These are phyloP conservation scores for Scaptomyza graminum DNA, from an alignment of 1,140 invertebrate genomes.

Conservation along the genomic window DNA sequence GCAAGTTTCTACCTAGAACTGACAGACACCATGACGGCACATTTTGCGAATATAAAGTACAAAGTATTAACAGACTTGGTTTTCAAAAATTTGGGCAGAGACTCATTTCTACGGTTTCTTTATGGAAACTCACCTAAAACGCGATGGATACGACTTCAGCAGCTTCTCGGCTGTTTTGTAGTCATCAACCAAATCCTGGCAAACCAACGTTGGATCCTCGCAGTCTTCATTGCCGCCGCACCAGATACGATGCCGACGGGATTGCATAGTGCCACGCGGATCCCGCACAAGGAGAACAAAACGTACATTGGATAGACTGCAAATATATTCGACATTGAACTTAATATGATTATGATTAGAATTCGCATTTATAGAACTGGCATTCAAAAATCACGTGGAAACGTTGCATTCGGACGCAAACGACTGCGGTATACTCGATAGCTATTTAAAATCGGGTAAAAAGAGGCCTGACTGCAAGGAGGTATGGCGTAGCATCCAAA, in stretches of 20 bases:
- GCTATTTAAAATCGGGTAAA: no score
- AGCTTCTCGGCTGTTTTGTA: constrained; percentile 90
- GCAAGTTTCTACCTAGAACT: no score
- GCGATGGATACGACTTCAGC: constrained; percentile 87
- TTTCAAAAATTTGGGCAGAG: neutral
- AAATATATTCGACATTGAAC: constrained; percentile 9
- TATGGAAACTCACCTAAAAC: constrained; percentile 87
- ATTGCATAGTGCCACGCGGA: constrained; percentile 93
- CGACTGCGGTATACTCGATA: no score
- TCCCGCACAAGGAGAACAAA: constrained; percentile 92
- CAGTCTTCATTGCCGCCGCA: constrained; percentile 93
- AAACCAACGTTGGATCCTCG: constrained; percentile 89
- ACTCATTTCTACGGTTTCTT: neutral
- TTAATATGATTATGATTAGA: constrained; percentile 18
- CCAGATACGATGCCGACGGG: constrained; percentile 92
- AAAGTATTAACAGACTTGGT: no score
- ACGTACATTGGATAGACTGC: constrained; percentile 89
- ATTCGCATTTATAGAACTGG: neutral
- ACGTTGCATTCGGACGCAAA: no score
- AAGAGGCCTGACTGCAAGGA: no score
- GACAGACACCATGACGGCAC: no score
- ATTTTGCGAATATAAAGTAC: no score
- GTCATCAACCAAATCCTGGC: constrained; percentile 92
- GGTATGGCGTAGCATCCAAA: no score
- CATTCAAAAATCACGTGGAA: no score